These are phyloP conservation scores for Tachina lurida DNA, from an alignment of 2,888 invertebrate species.

Conservation along the genomic window DNA sequence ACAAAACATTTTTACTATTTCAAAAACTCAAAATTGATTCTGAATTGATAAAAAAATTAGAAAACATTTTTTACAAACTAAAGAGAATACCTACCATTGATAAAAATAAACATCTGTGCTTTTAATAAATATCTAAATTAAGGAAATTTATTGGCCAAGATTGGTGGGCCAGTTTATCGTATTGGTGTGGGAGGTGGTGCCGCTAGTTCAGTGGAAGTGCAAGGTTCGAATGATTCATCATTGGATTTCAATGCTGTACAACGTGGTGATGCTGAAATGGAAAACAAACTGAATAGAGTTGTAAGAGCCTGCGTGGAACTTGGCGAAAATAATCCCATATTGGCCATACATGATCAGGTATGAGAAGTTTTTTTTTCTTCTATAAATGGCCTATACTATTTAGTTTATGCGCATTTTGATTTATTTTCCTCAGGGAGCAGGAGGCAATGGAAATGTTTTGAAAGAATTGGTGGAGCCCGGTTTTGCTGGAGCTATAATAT, in stretches of 20 bases:
- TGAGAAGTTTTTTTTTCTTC: background rate
- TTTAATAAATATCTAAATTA: background rate
- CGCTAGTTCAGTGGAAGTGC: constrained; percentile 97
- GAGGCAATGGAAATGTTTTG: constrained; percentile 98
- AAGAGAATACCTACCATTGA: too few species aligned
- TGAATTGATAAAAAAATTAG: too few species aligned
- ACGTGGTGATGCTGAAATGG: constrained; percentile 97
- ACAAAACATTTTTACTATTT: too few species aligned
- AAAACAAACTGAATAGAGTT: constrained; percentile 96
- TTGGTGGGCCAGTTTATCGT: constrained; percentile 98
- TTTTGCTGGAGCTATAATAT: constrained; percentile 93
- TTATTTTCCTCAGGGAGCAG: constrained; percentile 88
- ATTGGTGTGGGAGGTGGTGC: constrained; percentile 99
- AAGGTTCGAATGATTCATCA: constrained; percentile 92
- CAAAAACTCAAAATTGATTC: too few species aligned
- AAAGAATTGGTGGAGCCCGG: constrained; percentile 97
- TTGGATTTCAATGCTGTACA: constrained; percentile 99
- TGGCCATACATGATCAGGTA: constrained; percentile 96
- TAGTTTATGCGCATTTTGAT: background rate
- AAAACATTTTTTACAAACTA: too few species aligned
- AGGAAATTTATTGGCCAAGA: constrained; percentile 95
- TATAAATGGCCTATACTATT: background rate
- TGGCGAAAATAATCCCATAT: constrained; percentile 92
- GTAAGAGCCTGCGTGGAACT: constrained; percentile 96
- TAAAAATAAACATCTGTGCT: background rate